Evolutionary conservation across 1,140 invertebrate species (phyloP), one percentile per base, ranked within the genome.

Genomic region (Tetragonula clypearis): DNA sequence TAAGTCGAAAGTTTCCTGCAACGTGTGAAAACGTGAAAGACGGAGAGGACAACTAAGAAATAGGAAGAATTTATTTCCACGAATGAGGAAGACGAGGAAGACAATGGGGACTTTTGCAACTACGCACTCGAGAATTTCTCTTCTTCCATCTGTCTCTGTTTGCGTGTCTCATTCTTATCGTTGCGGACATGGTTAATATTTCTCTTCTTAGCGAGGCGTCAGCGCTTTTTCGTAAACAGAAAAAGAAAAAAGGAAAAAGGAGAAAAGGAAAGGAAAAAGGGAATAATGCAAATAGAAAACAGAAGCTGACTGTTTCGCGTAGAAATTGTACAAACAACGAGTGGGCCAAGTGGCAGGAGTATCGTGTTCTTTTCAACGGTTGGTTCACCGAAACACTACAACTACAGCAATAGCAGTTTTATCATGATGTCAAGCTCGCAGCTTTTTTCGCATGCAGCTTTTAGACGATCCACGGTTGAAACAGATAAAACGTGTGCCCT

Each of bases 61-160:
- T 56, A 58, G 55, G 26, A 21, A 15, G 49, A 85, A 88, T 88
- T 88, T 72, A 80, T 88, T 73, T 87, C 76, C 8, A 72, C 53
- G 53, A 72, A 72, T 12, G 19, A 21, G 12, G 6, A 14, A 71
- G 68, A 71, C 23, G 53, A 30, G 53, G 23, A 30, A 72, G 82
- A 81, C 81, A 66, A 79, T 68, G 74, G 60, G 30, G 12, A 71
- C 68, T 87, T 21, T 35, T 58, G 77, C 41, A 86, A 58, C 60
- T 35, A 23, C 74, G 62, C 19, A 66, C 53, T 49, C 77, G 35
- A 53, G 19, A 35, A 30, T 62, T 79, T 49, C 41, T 84, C 80
- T 55, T 53, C 62, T 84, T 77, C 65, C 55, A 49, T 41, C 23
- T 60, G 41, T 49, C 6, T n/a, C 21, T 6, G 14, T 60, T 2